Conservation (phyloP, 1,140 invertebrate genomes). For the Triops longicaudatus region DNA sequence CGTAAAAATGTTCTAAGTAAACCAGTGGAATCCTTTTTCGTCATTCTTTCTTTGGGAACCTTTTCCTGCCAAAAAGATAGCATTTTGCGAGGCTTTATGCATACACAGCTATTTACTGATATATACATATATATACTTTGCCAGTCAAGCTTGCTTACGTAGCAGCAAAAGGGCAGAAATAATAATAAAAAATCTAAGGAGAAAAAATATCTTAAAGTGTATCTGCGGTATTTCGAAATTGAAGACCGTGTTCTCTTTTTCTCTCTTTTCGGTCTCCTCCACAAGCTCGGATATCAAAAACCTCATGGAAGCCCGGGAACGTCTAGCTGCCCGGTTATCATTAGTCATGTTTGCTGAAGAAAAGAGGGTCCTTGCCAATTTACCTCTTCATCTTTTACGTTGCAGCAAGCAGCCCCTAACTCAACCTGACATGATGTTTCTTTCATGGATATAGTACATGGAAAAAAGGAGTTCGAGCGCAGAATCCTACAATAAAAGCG, state of each 20-base stretch:
- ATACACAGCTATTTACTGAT: too few species aligned
- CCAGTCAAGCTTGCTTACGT: too few species aligned
- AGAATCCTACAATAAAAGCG: too few species aligned
- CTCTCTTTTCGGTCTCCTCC: not conserved
- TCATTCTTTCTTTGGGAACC: too few species aligned
- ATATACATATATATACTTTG: too few species aligned
- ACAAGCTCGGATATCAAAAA: not conserved
- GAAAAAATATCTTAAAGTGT: not conserved
- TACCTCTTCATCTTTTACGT: constrained; percentile 1
- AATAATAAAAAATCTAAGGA: not conserved
- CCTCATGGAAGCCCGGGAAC: not conserved
- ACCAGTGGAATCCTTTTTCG: too few species aligned
- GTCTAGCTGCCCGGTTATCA: not conserved
- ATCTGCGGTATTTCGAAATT: constrained; percentile 14
- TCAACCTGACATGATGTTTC: constrained; percentile 12
- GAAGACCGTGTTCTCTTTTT: not conserved
- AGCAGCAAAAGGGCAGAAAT: too few species aligned
- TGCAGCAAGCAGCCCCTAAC: constrained; percentile 9
- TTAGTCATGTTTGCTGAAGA: constrained; percentile 15
- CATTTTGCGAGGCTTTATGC: too few species aligned
- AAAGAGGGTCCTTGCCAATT: constrained; percentile 14
- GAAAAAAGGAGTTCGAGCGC: too few species aligned
- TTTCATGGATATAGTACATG: not conserved
- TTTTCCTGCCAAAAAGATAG: too few species aligned
- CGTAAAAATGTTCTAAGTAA: too few species aligned